Conservation (phyloP, 2,888 invertebrate genomes). For the Elgonia sp. region DNA sequence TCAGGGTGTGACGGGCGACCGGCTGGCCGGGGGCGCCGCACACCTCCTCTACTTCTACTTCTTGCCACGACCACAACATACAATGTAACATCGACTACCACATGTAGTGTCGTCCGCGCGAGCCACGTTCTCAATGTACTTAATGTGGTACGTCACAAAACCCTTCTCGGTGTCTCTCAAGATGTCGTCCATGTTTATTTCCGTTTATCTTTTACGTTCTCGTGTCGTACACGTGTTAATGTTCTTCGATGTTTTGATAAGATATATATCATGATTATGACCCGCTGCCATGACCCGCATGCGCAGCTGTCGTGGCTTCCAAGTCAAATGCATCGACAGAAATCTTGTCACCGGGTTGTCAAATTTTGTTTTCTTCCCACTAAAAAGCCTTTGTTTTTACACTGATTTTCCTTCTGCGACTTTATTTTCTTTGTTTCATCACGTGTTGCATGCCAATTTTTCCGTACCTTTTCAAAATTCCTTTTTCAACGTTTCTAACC, state of each 20-base stretch:
- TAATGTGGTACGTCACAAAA: conserved; percentile 86
- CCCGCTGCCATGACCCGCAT: conserved; percentile 73
- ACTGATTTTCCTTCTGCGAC: too few species aligned
- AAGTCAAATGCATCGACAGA: conserved; percentile 67
- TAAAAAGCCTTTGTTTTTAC: too few species aligned
- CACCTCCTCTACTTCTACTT: conserved; percentile 86
- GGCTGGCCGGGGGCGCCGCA: conserved; percentile 87
- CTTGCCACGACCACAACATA: conserved; percentile 86
- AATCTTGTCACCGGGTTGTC: conserved; percentile 71
- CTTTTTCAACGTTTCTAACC: too few species aligned
- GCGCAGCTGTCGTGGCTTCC: conserved; percentile 74
- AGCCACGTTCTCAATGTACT: conserved; percentile 86
- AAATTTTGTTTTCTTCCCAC: neutral
- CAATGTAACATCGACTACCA: conserved; percentile 84
- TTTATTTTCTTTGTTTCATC: too few species aligned
- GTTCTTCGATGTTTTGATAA: conserved; percentile 77
- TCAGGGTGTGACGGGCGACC: conserved; percentile 87
- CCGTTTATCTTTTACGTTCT: conserved; percentile 81
- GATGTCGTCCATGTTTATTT: conserved; percentile 81
- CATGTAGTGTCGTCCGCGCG: conserved; percentile 84
- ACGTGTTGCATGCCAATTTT: too few species aligned
- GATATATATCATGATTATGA: conserved; percentile 63
- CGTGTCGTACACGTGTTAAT: conserved; percentile 81
- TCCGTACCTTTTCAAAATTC: too few species aligned
- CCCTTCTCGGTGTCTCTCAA: conserved; percentile 86